Percentiles rank a stretch among this genome's conserved stretches.
Conservation (phyloP, 1,140 invertebrate species). For the Bombus pascuorum region DNA sequence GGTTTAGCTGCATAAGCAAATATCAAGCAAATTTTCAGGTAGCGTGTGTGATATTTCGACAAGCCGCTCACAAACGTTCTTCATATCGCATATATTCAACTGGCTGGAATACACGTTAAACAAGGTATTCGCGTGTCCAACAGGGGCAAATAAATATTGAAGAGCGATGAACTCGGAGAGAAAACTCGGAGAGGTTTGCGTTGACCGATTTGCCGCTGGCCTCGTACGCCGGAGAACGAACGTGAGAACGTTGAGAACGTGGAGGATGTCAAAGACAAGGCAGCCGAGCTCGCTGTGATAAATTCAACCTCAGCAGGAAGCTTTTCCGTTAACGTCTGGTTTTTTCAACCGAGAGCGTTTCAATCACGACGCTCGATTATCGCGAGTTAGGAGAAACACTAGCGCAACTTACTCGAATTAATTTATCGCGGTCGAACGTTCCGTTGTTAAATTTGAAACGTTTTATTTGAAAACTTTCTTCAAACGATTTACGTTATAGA, state of each 20-base stretch:
- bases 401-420: background rate
- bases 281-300: background rate
- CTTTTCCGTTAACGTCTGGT: background rate
- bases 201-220: too few relatives aligned
- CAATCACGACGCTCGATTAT: background rate
- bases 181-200: background rate
- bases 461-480: too few relatives aligned
- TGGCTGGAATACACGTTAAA: background rate
- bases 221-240: too few relatives aligned
- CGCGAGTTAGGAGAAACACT: background rate
- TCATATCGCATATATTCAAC: too few relatives aligned
- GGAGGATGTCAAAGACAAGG: background rate
- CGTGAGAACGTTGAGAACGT: too few relatives aligned
- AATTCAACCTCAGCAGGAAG: background rate
- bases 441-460: too few relatives aligned
- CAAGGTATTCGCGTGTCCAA: background rate
- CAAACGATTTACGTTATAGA: too few relatives aligned
- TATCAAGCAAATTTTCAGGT: background rate
- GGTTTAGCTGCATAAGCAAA: too few relatives aligned
- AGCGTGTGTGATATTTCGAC: background rate
- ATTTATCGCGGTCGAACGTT: background rate
- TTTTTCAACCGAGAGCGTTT: background rate
- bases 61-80: background rate
- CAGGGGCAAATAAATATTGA: background rate
- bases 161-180: background rate